Conservation (phyloP, 2,797 vertebrate species). For the Onychomys arenicola region DNA sequence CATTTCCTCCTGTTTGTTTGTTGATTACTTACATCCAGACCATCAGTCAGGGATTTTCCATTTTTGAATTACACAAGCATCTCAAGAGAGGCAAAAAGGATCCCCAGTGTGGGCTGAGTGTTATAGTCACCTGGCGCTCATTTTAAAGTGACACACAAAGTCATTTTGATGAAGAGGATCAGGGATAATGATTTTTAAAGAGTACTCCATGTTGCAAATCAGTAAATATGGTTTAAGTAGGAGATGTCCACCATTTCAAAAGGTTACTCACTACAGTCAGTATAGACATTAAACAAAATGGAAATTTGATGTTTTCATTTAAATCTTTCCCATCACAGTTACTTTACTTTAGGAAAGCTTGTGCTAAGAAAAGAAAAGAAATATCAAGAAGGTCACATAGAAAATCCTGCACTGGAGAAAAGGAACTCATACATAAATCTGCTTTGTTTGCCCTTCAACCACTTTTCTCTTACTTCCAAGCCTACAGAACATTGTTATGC, state of each 20-base stretch:
- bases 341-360: constrained; percentile 17
- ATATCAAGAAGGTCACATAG: background rate
- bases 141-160: background rate
- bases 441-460: background rate
- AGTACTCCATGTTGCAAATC: background rate
- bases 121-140: background rate
- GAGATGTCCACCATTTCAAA: background rate
- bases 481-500: background rate
- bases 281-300: background rate
- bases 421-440: background rate
- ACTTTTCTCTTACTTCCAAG: background rate
- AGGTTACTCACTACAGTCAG: background rate
- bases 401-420: background rate
- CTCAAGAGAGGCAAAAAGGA: background rate
- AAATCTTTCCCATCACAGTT: background rate
- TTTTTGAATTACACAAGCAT: background rate
- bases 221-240: background rate
- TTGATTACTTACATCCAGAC: background rate
- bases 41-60: constrained; percentile 1
- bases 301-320: background rate
- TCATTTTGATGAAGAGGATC: background rate
- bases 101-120: background rate
- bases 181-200: background rate
- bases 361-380: constrained; percentile 45
- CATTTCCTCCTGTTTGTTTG: constrained; percentile 51